Evolutionary conservation across 1,140 invertebrate genomes (phyloP), one percentile per base, ranked within the genome.

Genomic region (Drosophila burlai): DNA sequence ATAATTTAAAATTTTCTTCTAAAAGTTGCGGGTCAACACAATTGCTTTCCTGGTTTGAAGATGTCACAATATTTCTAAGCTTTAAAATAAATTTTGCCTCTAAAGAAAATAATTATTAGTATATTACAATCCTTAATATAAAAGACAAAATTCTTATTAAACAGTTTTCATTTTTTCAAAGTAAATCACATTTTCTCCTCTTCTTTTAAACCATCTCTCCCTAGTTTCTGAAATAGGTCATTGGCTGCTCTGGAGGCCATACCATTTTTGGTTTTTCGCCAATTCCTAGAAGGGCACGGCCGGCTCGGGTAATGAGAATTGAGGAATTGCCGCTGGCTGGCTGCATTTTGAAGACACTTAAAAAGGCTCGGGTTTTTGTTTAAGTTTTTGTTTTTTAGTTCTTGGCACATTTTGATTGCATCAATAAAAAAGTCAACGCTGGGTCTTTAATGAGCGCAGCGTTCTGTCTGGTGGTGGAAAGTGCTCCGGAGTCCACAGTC

Each of bases 331-430:
- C 69, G 43, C 50, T 81, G 81, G 69, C 77, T 81, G 81, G 69
- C 77, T 84, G 81, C 83, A 77, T 89, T 84, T 89, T 71, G 59
- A 83, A 77, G 76, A 78, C 76, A 71, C 58, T 62, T 85, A 81
- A 86, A 78, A 81, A 86, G 66, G 54, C 73, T 73, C 52, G 50
- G 45, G 59, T 73, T 65, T 55, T 55, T 40, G 10, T 26, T 52
- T 18, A 34, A 40, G 59, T 77, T 65, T 55, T 55, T 40, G 10
- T 26, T 52, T 18, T 52, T 52, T 7, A 57, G 54, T 57, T 38
- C 82, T 81, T 71, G 73, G 73, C 77, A 81, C 85, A 75, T 72
- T 87, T 87, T 87, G 85, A 87, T 87, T 81, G 78, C 84, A 81
- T 84, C 85, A 87, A 87, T 87, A 87, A 87, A 86, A 86, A 77